Evolutionary conservation across 2,888 invertebrate species (phyloP).

Genomic region (Drosophila subquinaria): DNA sequence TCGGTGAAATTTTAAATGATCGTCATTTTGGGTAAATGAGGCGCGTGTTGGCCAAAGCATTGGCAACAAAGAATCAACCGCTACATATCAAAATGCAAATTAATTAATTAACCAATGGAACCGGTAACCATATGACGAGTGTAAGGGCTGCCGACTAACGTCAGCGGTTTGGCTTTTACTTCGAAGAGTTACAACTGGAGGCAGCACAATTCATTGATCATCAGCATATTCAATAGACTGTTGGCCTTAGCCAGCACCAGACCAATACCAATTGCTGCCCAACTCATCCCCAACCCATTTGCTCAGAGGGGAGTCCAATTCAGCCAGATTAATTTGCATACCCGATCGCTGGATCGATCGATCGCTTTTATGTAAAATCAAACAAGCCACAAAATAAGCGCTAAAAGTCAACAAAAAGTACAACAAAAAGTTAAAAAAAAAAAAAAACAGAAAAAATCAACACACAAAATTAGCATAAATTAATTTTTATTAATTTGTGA

Average conservation of each 20-base stretch:
- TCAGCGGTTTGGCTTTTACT: conserved; percentile 40
- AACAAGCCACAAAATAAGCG: conserved; percentile 50
- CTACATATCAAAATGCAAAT: conserved; percentile 75
- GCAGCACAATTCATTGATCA: conserved; percentile 26
- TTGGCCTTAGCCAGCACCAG: conserved; percentile 13
- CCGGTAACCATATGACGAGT: conserved; percentile 23
- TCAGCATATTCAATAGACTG: conserved; percentile 21
- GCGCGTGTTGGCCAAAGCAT: conserved; percentile 59
- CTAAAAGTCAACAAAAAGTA: conserved; percentile 22
- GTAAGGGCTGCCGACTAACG: conserved; percentile 22
- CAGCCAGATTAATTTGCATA: conserved; percentile 65
- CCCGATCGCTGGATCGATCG: conserved; percentile 47
- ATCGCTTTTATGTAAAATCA: conserved; percentile 61
- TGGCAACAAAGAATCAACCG: conserved; percentile 59
- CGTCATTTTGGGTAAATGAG: conserved; percentile 58
- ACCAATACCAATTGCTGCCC: conserved; percentile 30
- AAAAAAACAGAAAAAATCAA: conserved; percentile 3
- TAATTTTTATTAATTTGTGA: conserved; percentile 78
- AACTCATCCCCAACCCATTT: conserved; percentile 37
- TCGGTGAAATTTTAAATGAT: conserved; percentile 74
- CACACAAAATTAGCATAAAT: conserved; percentile 71
- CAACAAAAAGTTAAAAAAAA: conserved; percentile 6
- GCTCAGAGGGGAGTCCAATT: conserved; percentile 33
- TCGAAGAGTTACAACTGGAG: conserved; percentile 25
- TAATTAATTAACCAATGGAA: conserved; percentile 63